Conservation (phyloP, 2,797 vertebrate species). For the Enteromius viviparus region DNA sequence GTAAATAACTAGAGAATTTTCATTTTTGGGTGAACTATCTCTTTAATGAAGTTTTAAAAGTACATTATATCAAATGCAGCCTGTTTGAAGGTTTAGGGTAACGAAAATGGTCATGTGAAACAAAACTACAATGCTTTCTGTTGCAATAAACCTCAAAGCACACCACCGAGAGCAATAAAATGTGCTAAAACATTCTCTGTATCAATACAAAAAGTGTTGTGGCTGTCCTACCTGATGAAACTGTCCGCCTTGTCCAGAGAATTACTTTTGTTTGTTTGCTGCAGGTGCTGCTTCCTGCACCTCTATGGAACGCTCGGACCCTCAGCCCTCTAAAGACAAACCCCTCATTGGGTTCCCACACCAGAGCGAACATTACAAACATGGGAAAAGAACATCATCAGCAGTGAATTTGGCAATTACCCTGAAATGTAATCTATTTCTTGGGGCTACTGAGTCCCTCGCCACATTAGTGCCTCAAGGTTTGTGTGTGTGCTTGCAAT, state of each 20-base stretch:
- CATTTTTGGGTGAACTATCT: neutral
- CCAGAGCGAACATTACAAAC: slow-evolving; percentile 80
- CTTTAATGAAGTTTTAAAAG: neutral
- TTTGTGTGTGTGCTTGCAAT: slow-evolving; percentile 14
- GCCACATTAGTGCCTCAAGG: slow-evolving; percentile 22
- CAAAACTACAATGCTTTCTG: neutral
- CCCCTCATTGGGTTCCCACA: slow-evolving; percentile 83
- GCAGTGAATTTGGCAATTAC: slow-evolving; percentile 10
- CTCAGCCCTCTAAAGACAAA: slow-evolving; percentile 90
- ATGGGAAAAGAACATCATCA: slow-evolving; percentile 11
- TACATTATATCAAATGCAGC: neutral
- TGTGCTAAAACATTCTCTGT: neutral
- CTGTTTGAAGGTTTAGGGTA: neutral
- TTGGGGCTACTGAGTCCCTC: slow-evolving; percentile 6
- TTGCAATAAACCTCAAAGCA: neutral
- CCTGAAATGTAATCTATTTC: slow-evolving; percentile 59
- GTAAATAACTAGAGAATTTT: neutral
- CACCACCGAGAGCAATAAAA: neutral
- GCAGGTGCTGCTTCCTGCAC: slow-evolving; percentile 83
- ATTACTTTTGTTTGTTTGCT: slow-evolving; percentile 86
- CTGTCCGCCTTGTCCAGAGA: slow-evolving; percentile 74
- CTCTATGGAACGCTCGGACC: slow-evolving; percentile 81
- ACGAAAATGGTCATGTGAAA: neutral
- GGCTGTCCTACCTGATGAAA: slow-evolving; percentile 87
- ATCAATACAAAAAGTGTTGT: neutral